Conservation (phyloP, 53 echinoderm and acorn worm genomes). For the Mesocentrotus franciscanus region DNA sequence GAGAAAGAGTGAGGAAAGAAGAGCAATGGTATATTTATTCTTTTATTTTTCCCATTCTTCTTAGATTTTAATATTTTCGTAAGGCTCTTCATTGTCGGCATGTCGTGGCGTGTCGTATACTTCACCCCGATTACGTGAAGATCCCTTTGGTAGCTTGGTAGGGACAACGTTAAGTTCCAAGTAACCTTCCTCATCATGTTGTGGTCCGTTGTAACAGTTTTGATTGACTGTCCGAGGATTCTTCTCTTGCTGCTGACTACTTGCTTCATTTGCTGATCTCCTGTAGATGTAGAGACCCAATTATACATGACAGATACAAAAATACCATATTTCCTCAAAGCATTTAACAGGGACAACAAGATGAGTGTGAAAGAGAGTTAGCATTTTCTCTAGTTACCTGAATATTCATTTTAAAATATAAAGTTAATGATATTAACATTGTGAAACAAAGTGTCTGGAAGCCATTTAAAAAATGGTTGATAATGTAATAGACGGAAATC, state of each 20-base stretch:
- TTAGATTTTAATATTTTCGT: neutral
- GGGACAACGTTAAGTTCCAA: neutral
- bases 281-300: neutral
- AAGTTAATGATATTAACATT: no score
- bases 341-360: neutral
- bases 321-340: neutral
- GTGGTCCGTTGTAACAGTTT: neutral
- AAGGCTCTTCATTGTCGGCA: neutral
- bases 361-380: neutral
- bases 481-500: no score
- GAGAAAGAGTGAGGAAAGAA: no score
- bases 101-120: neutral
- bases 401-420: no score
- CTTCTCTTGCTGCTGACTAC: neutral
- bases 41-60: no score
- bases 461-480: no score
- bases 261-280: neutral
- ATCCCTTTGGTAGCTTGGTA: neutral
- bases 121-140: neutral
- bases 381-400: no score
- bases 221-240: neutral
- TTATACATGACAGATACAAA: neutral
- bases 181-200: neutral
- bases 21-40: no score
- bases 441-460: no score